Conservation (phyloP, 2,113 vertebrate genomes). For the Cygnus atratus region DNA sequence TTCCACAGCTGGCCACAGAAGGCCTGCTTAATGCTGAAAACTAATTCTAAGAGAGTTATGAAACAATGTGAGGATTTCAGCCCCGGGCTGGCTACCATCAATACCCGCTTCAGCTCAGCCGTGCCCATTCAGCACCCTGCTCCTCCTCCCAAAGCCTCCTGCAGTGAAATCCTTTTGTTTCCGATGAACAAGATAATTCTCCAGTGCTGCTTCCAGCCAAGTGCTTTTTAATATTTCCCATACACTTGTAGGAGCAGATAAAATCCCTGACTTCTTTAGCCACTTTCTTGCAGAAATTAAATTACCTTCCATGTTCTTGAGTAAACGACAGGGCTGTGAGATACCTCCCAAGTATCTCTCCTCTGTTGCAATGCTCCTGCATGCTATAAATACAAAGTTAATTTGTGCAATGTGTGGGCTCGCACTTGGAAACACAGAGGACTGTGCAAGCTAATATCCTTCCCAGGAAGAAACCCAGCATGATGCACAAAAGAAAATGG, state of each 20-base stretch:
- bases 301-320: background rate
- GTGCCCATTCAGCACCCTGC: background rate
- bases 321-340: background rate
- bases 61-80: background rate
- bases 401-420: conserved; percentile 52
- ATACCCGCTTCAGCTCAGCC: background rate
- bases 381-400: conserved; percentile 40
- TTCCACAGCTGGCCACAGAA: background rate
- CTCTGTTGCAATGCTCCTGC: conserved; percentile 12
- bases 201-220: rapidly evolving
- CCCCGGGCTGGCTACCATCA: background rate
- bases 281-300: background rate
- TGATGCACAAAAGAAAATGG: background rate
- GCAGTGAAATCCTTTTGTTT: background rate
- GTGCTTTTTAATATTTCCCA: background rate
- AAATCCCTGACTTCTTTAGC: background rate
- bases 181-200: background rate
- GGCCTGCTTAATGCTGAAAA: background rate
- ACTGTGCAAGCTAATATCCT: conserved; percentile 25
- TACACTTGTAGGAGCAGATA: background rate
- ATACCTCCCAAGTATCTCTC: background rate
- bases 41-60: background rate
- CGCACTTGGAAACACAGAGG: conserved; percentile 29
- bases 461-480: conserved; percentile 30
- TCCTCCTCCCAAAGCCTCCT: background rate